These are phyloP conservation scores for Onthophagus taurus DNA, from an alignment of 1,140 invertebrate species.

Conservation along the genomic window DNA sequence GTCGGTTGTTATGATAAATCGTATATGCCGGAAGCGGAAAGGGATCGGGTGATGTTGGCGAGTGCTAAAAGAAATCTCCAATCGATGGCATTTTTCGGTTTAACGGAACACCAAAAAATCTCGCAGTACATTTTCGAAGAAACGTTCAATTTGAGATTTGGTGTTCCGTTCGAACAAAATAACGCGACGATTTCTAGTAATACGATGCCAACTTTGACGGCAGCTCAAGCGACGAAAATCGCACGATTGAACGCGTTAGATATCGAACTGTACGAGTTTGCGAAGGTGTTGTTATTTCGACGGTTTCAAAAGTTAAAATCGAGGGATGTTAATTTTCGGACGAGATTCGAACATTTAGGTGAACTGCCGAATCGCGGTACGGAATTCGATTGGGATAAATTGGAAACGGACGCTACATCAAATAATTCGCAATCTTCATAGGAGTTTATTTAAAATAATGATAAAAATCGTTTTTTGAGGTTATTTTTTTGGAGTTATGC, in stretches of 20 bases:
- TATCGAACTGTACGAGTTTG: conserved; percentile 88
- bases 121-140: conserved; percentile 96
- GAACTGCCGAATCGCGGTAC: conserved; percentile 64
- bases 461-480: no score
- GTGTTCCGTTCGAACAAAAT: conserved; percentile 79
- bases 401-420: conserved; percentile 51
- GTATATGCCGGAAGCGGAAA: conserved; percentile 55
- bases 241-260: conserved; percentile 80
- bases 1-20: conserved; percentile 89
- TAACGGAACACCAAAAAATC: conserved; percentile 84
- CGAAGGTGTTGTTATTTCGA: conserved; percentile 78
- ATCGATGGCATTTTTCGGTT: conserved; percentile 93
- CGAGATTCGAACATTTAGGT: conserved; percentile 68
- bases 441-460: no score
- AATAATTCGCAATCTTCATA: no score
- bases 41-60: conserved; percentile 75
- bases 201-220: conserved; percentile 61
- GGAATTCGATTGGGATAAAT: conserved; percentile 80
- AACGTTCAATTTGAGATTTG: conserved; percentile 90
- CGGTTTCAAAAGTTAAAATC: conserved; percentile 72
- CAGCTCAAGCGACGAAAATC: conserved; percentile 65
- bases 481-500: no score
- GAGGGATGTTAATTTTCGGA: conserved; percentile 68
- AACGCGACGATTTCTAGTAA: conserved; percentile 77
- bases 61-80: conserved; percentile 92